phyloP scores from a whole-genome alignment of 2,888 invertebrate genomes.

The Rhagium mordax region DNA sequence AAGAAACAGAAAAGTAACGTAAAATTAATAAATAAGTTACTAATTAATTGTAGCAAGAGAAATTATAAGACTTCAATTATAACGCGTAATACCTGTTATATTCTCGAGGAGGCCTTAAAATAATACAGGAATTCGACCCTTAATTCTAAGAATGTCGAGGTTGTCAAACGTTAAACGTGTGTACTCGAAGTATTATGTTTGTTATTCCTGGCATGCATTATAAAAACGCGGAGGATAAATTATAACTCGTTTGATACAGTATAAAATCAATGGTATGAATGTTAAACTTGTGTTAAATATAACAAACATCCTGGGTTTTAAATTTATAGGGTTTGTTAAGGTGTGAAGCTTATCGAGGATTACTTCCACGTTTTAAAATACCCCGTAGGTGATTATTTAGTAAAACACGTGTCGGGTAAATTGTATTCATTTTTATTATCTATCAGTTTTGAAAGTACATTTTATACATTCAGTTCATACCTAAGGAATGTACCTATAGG shows the following conservation, averaged over 20 bases:
- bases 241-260: slow-evolving; percentile 41
- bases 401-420: background rate
- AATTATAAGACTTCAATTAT: too few species aligned
- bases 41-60: too few species aligned
- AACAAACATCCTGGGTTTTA: slow-evolving; percentile 26
- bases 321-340: slow-evolving; percentile 20
- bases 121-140: background rate
- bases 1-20: too few species aligned
- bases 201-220: slow-evolving; percentile 39
- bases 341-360: background rate
- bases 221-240: slow-evolving; percentile 39
- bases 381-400: background rate
- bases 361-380: background rate
- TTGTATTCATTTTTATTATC: background rate
- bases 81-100: background rate
- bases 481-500: background rate
- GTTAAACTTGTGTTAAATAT: slow-evolving; percentile 36
- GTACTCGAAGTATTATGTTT: slow-evolving; percentile 29
- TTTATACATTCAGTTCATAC: background rate
- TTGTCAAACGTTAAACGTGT: slow-evolving; percentile 18
- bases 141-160: background rate
- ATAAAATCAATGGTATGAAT: slow-evolving; percentile 40
- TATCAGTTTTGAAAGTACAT: background rate
- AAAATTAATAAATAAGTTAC: too few species aligned
- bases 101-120: background rate